Conservation (phyloP, 35 echinoderm and acorn worm species). For the Strongylocentrotus purpuratus region DNA sequence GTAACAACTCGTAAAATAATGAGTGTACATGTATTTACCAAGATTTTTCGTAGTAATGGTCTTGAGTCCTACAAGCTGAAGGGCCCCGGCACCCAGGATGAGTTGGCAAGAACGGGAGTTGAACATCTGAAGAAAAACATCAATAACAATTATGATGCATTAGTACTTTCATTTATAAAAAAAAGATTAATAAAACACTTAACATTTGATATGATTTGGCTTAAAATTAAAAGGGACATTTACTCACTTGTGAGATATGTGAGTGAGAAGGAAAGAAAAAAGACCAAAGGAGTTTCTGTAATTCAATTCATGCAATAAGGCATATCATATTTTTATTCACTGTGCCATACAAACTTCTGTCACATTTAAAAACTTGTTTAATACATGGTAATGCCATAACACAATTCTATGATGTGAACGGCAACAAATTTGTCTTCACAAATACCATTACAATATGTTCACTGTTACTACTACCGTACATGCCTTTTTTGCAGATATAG, state of each 20-base stretch:
- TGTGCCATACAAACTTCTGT: not conserved
- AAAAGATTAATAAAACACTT: no score
- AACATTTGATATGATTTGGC: no score
- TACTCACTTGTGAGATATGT: no score
- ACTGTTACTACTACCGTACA: not conserved
- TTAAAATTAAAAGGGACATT: no score
- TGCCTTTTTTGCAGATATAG: not conserved
- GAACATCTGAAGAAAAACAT: constrained; percentile 78
- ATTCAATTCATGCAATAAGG: no score
- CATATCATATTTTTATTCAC: no score
- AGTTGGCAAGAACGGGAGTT: constrained; percentile 98
- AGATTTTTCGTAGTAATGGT: constrained; percentile 99
- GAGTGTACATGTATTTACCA: constrained; percentile 61
- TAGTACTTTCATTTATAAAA: no score
- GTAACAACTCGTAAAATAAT: not conserved
- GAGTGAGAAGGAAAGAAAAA: no score
- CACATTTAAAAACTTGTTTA: not conserved
- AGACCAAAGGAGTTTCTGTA: no score
- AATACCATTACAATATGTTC: not conserved
- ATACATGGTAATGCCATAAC: not conserved
- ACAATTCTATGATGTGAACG: not conserved
- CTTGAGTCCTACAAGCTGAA: constrained; percentile 95
- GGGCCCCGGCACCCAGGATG: constrained; percentile 91
- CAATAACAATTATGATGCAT: not conserved
- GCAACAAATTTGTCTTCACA: not conserved